Evolutionary conservation across 2,888 invertebrate genomes (phyloP), one percentile per base, ranked within the genome.

Genomic region (Xestobium rufovillosum): DNA sequence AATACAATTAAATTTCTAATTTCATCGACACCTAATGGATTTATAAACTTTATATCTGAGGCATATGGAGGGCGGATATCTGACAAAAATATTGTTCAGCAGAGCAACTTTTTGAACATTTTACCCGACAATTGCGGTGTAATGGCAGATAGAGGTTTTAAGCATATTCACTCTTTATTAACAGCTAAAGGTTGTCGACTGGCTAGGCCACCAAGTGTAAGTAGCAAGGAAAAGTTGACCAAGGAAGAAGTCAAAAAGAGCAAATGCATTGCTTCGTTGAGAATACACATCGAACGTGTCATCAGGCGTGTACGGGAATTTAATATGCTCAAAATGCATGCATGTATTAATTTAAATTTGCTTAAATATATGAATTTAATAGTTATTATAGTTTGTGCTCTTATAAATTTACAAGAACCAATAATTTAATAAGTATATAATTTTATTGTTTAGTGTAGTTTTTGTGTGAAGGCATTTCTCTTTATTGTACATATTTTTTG

Each of bases 1-100:
- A 50, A 54, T 23, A 54, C 49, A 3, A 15, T 54, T 1, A 54
- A 53, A 36, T n/a, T n/a, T n/a, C n/a, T n/a, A n/a, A n/a, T n/a
- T n/a, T n/a, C n/a, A n/a, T n/a, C n/a, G n/a, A n/a, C 52, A 19
- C 48, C 53, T 10, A 39, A 50, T 36, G 52, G 52, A 2, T 34
- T 53, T 8, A 50, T 59, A 12, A 52, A 48, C 41, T 59, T 45
- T 44, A 43, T 60, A 17, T 57, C 56, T 15, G 16, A 27, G 9
- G 55, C 54, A 6, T 56, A 40, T 45, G 57, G 57, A 11, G 51
- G 58, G 10, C n/a, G n/a, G n/a, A n/a, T n/a, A n/a, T n/a, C n/a
- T n/a, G n/a, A n/a, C n/a, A n/a, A n/a, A n/a, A n/a, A n/a, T n/a
- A n/a, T n/a, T n/a, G n/a, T n/a, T n/a, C n/a, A n/a, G n/a, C n/a